phyloP scores from a whole-genome alignment of 2,113 vertebrate species.

The Sterrhoptilus dennistouni region DNA sequence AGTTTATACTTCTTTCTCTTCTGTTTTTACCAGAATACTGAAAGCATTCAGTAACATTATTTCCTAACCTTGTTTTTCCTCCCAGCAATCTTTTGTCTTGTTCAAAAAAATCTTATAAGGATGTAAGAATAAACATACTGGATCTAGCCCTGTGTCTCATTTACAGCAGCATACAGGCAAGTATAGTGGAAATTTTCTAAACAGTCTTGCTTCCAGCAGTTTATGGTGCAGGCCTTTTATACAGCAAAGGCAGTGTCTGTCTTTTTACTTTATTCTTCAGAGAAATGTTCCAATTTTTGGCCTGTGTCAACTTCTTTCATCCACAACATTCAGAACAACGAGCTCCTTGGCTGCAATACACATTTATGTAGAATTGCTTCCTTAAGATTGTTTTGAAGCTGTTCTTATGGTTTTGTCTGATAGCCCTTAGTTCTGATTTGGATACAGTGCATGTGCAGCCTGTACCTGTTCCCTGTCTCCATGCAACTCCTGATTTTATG shows the following conservation, averaged over 20 bases:
- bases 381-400: background rate
- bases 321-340: background rate
- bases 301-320: background rate
- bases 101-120: background rate
- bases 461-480: background rate
- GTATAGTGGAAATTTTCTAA: background rate
- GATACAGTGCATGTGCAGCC: background rate
- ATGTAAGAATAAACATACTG: background rate
- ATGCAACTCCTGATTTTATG: background rate
- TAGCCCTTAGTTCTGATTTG: background rate
- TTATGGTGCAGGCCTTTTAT: background rate
- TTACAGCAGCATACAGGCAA: background rate
- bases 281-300: background rate
- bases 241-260: background rate
- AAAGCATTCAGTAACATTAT: background rate
- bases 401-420: background rate
- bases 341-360: background rate
- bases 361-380: background rate
- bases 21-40: background rate
- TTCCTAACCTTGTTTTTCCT: background rate
- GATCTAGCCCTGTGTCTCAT: background rate
- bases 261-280: background rate
- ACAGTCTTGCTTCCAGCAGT: background rate
- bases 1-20: background rate
- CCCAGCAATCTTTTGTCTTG: background rate